Percentiles rank a stretch among this genome's conserved stretches.
Conservation (phyloP, 2,113 vertebrate species). For the Pavo muticus region DNA sequence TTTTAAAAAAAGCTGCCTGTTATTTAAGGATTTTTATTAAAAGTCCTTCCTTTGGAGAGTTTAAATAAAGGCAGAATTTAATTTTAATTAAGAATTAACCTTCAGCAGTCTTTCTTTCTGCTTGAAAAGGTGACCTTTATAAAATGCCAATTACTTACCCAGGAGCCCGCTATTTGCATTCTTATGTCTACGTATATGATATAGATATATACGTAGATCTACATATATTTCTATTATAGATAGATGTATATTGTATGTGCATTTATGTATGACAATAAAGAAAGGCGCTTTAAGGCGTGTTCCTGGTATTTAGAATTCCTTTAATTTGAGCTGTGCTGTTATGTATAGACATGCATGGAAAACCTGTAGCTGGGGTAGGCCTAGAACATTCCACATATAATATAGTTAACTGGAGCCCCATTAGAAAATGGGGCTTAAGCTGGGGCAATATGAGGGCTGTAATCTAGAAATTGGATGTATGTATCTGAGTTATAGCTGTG, state of each 20-base stretch:
- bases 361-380: background rate
- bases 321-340: background rate
- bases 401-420: background rate
- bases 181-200: background rate
- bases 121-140: constrained; percentile 60
- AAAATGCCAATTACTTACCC: constrained; percentile 46
- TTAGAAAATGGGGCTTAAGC: background rate
- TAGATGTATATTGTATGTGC: background rate
- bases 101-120: constrained; percentile 35
- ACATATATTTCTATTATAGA: background rate
- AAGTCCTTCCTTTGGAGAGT: constrained; percentile 45
- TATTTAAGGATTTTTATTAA: constrained; percentile 43
- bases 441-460: background rate
- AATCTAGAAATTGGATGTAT: background rate
- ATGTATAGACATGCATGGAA: background rate
- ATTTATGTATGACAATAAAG: background rate
- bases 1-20: background rate
- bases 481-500: background rate
- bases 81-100: constrained; percentile 52
- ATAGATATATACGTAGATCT: background rate
- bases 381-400: background rate
- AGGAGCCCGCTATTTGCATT: constrained; percentile 14
- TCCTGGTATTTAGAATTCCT: background rate
- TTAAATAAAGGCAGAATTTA: constrained; percentile 40
- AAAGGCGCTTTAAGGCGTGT: background rate